Conservation (phyloP, 2,113 vertebrate genomes). For the Crypturellus undulatus region DNA sequence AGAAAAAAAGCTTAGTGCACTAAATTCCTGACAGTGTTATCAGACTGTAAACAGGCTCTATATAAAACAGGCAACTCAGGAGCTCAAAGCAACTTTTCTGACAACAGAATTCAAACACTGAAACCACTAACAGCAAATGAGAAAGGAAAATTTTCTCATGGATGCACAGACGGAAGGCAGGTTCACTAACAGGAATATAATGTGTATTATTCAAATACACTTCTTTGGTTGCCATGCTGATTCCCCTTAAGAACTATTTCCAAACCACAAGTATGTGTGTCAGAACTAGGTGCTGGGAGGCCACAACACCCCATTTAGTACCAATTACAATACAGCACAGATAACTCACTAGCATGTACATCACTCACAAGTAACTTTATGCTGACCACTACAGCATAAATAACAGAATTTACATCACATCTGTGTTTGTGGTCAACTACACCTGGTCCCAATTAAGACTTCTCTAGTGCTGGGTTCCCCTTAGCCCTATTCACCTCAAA, state of each 20-base stretch:
- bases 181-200: constrained; percentile 45
- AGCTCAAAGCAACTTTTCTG: background rate
- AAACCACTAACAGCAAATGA: constrained; percentile 26
- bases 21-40: background rate
- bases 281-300: constrained; percentile 58
- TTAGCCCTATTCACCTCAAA: background rate
- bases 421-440: background rate
- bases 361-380: constrained; percentile 58
- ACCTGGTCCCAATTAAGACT: constrained; percentile 50
- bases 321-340: background rate
- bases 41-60: fast-evolving
- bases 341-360: constrained; percentile 37
- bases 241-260: constrained; percentile 21
- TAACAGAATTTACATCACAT: constrained; percentile 24
- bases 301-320: constrained; percentile 62
- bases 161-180: background rate
- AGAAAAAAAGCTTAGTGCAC: background rate
- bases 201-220: constrained; percentile 33
- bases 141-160: constrained; percentile 1
- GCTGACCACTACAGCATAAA: constrained; percentile 68
- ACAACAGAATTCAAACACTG: constrained; percentile 10
- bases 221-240: constrained; percentile 26
- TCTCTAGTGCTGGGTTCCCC: background rate
- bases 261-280: constrained; percentile 37
- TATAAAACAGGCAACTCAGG: background rate